phyloP scores from a whole-genome alignment of 2,888 invertebrate species.

The Acrobasis suavella region DNA sequence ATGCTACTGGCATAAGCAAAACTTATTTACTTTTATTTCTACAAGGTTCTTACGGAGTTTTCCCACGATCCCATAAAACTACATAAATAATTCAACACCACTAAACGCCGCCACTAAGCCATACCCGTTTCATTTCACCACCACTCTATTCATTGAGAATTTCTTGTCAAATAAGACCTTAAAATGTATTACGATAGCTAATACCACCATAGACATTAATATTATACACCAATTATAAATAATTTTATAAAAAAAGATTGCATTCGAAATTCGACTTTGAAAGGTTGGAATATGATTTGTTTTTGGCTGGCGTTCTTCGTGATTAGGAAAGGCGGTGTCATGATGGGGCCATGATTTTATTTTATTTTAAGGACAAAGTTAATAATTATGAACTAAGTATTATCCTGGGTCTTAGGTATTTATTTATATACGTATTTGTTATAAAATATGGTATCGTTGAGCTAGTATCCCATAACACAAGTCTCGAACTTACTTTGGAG shows the following conservation, averaged over 20 bases:
- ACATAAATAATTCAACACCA: slow-evolving; percentile 57
- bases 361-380: background rate
- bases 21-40: background rate
- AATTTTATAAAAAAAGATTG: slow-evolving; percentile 31
- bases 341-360: background rate
- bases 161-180: slow-evolving; percentile 23
- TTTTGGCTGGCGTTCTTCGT: background rate
- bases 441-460: too few relatives aligned
- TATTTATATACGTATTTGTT: too few relatives aligned
- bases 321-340: background rate
- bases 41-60: background rate
- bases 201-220: slow-evolving; percentile 32
- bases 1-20: too few relatives aligned
- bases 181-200: slow-evolving; percentile 22
- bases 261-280: slow-evolving; percentile 20
- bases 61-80: slow-evolving; percentile 39
- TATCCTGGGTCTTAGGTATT: too few relatives aligned
- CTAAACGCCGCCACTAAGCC: slow-evolving; percentile 43
- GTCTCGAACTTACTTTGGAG: too few relatives aligned
- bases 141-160: slow-evolving; percentile 34
- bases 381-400: too few relatives aligned
- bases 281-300: background rate
- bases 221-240: slow-evolving; percentile 34
- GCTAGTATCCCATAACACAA: too few relatives aligned
- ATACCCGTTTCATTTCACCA: slow-evolving; percentile 43